Evolutionary conservation across 2,797 vertebrate genomes (phyloP).

Genomic region (Melopsittacus undulatus): DNA sequence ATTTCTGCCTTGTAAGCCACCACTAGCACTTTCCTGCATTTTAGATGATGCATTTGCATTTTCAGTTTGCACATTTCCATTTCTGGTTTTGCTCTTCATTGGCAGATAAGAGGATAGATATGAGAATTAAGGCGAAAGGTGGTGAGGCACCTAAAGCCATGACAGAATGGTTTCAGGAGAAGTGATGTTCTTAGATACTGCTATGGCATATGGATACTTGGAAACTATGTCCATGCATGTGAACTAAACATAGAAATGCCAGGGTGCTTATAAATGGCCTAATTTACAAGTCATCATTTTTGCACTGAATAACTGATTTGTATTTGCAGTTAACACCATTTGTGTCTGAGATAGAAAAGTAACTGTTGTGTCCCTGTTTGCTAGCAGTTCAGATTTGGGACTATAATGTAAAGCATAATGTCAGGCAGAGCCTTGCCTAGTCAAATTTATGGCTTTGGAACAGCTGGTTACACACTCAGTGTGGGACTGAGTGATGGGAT

Average conservation of each 20-base stretch:
- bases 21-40: background rate
- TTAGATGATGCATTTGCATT: conserved; percentile 4
- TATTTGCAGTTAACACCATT: conserved; percentile 38
- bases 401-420: conserved; percentile 1
- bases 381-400: background rate
- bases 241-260: conserved; percentile 10
- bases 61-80: background rate
- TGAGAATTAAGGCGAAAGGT: background rate
- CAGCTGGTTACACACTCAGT: background rate
- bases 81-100: background rate
- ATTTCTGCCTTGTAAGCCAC: background rate
- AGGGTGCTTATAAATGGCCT: background rate
- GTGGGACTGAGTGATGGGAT: background rate
- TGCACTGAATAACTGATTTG: conserved; percentile 36
- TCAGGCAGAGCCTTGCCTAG: background rate
- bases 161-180: background rate
- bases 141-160: background rate
- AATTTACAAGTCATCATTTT: conserved; percentile 29
- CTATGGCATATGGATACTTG: background rate
- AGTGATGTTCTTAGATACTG: background rate
- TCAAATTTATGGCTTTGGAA: conserved; percentile 26
- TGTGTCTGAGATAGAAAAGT: conserved; percentile 12
- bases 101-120: background rate
- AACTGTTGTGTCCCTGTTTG: background rate
- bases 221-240: background rate